Conservation (phyloP, 1,140 invertebrate species). For the Campoletis sonorensis region DNA sequence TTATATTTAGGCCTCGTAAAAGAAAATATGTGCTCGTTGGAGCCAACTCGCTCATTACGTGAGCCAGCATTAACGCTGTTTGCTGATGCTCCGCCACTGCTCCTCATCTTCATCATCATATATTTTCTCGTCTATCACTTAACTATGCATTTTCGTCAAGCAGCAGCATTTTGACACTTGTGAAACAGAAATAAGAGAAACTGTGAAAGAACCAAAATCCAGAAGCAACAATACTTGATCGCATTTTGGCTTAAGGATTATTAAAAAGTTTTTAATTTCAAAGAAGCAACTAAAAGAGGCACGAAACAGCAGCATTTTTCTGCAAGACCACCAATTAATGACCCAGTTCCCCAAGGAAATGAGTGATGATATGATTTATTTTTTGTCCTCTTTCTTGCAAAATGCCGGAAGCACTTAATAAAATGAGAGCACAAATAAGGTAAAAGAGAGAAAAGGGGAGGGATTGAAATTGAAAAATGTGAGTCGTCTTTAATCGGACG, state of each 20-base stretch:
- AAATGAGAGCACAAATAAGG: not conserved
- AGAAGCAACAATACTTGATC: not conserved
- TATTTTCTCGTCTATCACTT: not conserved
- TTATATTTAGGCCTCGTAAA: slow-evolving; percentile 77
- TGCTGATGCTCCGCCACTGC: slow-evolving; percentile 42
- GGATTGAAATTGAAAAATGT: slow-evolving; percentile 22
- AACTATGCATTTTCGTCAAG: not conserved
- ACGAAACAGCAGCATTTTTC: too few relatives aligned
- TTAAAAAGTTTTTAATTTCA: too few relatives aligned
- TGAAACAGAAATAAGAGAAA: not conserved
- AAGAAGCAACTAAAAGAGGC: too few relatives aligned
- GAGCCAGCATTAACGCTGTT: slow-evolving; percentile 72
- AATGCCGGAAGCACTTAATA: slow-evolving; percentile 30
- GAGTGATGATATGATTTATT: not conserved
- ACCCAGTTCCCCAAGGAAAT: slow-evolving; percentile 15
- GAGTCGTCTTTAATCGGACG: slow-evolving; percentile 26
- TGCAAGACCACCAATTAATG: too few relatives aligned
- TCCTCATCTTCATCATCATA: slow-evolving; percentile 10
- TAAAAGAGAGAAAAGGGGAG: too few relatives aligned
- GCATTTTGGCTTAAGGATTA: too few relatives aligned
- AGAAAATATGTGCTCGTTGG: slow-evolving; percentile 75
- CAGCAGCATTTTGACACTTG: not conserved
- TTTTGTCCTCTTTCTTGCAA: not conserved
- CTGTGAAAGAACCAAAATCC: not conserved
- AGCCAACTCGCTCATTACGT: slow-evolving; percentile 76